Evolutionary conservation across 2,113 vertebrate genomes (phyloP).

Genomic region (Panthera uncia): DNA sequence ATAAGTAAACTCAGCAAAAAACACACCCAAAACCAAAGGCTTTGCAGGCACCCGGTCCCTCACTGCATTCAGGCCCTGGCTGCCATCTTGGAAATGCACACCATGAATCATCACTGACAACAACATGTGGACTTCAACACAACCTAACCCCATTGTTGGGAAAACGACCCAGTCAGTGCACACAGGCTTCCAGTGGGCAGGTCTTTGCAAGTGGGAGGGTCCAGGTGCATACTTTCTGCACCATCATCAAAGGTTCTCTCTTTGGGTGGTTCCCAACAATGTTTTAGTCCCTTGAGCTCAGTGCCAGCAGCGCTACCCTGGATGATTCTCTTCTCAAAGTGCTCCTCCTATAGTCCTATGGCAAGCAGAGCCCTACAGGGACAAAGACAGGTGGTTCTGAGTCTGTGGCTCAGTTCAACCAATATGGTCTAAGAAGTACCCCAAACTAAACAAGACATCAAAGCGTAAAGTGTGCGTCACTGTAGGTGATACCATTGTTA

Average conservation of each 20-base stretch:
- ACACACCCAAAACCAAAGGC: background rate
- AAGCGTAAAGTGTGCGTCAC: background rate
- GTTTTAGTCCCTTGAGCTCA: background rate
- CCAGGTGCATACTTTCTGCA: background rate
- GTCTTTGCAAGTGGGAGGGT: background rate
- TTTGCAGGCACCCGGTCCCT: background rate
- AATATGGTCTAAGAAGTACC: background rate
- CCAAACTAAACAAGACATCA: background rate
- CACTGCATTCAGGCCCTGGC: background rate
- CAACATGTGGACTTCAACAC: background rate
- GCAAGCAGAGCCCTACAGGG: background rate
- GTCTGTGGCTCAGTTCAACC: background rate
- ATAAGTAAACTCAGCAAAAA: background rate
- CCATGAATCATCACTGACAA: background rate
- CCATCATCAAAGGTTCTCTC: background rate
- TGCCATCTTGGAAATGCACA: background rate
- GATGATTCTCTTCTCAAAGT: background rate
- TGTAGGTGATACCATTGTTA: background rate
- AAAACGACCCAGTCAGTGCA: background rate
- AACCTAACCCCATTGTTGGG: background rate
- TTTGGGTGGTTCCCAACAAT: background rate
- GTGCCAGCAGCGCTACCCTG: background rate
- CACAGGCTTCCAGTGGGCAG: background rate
- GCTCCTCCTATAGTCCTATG: background rate
- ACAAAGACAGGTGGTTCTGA: background rate